Evolutionary conservation across 2,888 invertebrate genomes (phyloP), one percentile per base, ranked within the genome.

Genomic region (Dasypolia templi): DNA sequence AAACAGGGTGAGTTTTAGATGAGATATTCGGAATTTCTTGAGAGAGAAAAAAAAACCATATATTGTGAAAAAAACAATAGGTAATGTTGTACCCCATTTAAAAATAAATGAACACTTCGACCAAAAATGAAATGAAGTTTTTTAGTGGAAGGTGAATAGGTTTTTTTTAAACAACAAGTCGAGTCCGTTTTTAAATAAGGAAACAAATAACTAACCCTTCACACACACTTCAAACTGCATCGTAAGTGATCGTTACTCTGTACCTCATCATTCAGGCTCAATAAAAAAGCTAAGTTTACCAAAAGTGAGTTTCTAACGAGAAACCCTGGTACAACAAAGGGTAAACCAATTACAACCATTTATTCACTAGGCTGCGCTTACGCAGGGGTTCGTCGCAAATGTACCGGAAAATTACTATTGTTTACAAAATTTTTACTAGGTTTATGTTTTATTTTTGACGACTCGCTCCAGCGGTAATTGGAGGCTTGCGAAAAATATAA

Each of bases 321-420:
- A 56, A 65, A 65, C 70, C 53, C 12, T 79, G 53, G 79, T 83
- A 76, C 5, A 14, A 58, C 53, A 75, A 83, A 87, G 91, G 92
- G 92, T 88, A 87, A 89, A 85, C 77, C 89, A 90, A 92, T 91
- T 90, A 89, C 74, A 74, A 81, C 65, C 79, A 81, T 84, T 72
- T 81, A 79, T 81, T 83, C 78, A 75, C 71, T 68, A 55, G 79
- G 71, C 88, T 92, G 92, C 93, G 93, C 91, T 89, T 90, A 77
- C 93, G 92, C 93, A 92, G 92, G 92, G 92, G 92, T 84, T 81
- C 77, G 85, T 68, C 81, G 79, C 86, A 90, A 93, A 93, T 94
- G 89, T 94, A 95, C 92, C 95, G 95, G 90, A 91, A 95, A 96
- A 96, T 95, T 95, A 89, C 92, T 91, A 93, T 94, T 94, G 95